Base-by-base conservation (phyloP, 35 echinoderm and acorn worm genomes). In the Heliocidaris tuberculata region DNA sequence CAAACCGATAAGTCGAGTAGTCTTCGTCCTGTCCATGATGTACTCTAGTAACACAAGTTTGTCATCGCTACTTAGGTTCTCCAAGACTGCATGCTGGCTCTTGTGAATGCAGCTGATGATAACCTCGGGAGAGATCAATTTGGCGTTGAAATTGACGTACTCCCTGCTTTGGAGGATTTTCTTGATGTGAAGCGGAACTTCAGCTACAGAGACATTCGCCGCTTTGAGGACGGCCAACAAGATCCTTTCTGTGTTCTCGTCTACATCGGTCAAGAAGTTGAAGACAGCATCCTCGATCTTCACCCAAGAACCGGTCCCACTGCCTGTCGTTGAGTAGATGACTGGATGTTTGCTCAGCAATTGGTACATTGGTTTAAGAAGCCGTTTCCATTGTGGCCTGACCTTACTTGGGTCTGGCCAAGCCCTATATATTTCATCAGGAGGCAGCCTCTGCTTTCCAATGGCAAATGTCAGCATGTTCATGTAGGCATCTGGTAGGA, bases 401-500 rank as follows among this genome's bases (percentile, higher is more conserved):
- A 95, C 35, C 52, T 31, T 88, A 7, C 35, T 7, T 6, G 86
- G 32, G 65, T 92, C 86, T 92, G 98, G 98, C 96, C 97, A 97
- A 24, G 96, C 94, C 9, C 87, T 94, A 71, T 99, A 99, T 1
- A 99, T 92, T 93, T 60, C 70, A 56, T 93, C 85, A 1, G 95
- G 87, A 4, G 88, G 47, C 52, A 94, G 6, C 92, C 56, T 86
- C 48, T 93, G 85, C 19, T 32, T 19, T 32, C 6, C 54, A 5
- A n/a, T n/a, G 48, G 35, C 29, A 85, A 50, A 95, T 13, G 2
- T 50, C 48, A 31, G 70, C 47, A 59, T 16, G 21, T 59, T 92
- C 11, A 86, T 29, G 90, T 99, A 99, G 17, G 95, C 95, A 30
- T 95, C 93, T 92, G 97, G 98, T 50, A 99, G 88, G 27, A 99